Percentiles rank a stretch among this genome's conserved stretches.
Conservation (phyloP, 2,797 vertebrate genomes). For the Pseudochirops cupreus region DNA sequence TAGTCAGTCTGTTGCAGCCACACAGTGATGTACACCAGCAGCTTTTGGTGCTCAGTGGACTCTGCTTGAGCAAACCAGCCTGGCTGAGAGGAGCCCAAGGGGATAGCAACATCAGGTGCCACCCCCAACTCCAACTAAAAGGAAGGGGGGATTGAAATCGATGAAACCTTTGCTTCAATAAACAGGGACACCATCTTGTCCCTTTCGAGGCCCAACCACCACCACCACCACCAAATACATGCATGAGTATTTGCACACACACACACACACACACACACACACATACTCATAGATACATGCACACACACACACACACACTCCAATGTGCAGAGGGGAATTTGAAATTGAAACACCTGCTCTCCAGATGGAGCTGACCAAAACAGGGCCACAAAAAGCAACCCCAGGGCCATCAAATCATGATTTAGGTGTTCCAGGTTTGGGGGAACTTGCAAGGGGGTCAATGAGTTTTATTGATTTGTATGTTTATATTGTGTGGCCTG, state of each 20-base stretch:
- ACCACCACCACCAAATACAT: too few relatives aligned
- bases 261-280: too few relatives aligned
- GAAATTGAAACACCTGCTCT: background rate
- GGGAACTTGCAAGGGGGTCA: background rate
- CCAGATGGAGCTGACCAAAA: background rate
- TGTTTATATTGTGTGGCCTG: conserved; percentile 11
- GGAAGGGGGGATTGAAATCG: background rate
- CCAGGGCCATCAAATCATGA: background rate
- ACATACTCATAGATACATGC: too few relatives aligned
- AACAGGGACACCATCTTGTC: background rate
- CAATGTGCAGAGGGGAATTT: background rate
- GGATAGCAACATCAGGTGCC: background rate
- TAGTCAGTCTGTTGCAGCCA: background rate
- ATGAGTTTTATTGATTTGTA: conserved; percentile 30
- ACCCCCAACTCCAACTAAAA: background rate
- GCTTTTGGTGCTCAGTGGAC: background rate
- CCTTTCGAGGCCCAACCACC: background rate
- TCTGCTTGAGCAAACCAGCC: conserved; percentile 3
- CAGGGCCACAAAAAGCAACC: background rate
- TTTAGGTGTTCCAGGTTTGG: background rate
- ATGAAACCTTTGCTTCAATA: background rate
- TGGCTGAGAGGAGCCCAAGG: background rate
- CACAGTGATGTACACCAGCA: background rate
- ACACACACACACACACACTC: background rate
- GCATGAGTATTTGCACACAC: too few relatives aligned